Conservation (phyloP, 2,797 vertebrate species). For the Rhinella marina region DNA sequence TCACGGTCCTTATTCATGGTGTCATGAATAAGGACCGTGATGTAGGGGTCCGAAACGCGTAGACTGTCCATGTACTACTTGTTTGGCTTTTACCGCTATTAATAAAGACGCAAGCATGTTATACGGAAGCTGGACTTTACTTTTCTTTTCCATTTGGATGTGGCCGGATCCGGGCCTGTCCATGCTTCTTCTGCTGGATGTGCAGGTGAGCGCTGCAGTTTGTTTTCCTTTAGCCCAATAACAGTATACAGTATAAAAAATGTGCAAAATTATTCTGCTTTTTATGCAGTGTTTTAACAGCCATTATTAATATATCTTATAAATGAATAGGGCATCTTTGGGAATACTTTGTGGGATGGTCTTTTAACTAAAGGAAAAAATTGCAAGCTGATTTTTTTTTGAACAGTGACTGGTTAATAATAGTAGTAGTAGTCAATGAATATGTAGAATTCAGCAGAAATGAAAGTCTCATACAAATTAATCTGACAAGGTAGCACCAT, state of each 20-base stretch:
- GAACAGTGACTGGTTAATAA: constrained; percentile 14
- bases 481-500: constrained; percentile 21
- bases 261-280: background rate
- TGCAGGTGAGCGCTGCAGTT: too few relatives aligned
- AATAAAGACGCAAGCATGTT: too few relatives aligned
- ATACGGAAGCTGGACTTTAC: too few relatives aligned
- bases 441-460: constrained; percentile 33
- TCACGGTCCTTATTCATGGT: too few relatives aligned
- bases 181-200: too few relatives aligned
- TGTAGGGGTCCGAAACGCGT: too few relatives aligned
- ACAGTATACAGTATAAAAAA: background rate
- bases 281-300: background rate
- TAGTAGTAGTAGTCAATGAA: constrained; percentile 9
- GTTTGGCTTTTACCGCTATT: too few relatives aligned
- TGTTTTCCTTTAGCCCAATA: background rate
- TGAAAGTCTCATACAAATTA: constrained; percentile 40
- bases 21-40: too few relatives aligned
- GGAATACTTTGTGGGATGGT: background rate
- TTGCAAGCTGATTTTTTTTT: background rate
- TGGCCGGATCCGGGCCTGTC: too few relatives aligned
- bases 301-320: background rate
- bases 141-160: too few relatives aligned
- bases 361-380: background rate
- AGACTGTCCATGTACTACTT: too few relatives aligned
- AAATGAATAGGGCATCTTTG: background rate